Evolutionary conservation across 1,140 invertebrate genomes (phyloP), one percentile per base, ranked within the genome.

Genomic region (Spodoptera frugiperda): DNA sequence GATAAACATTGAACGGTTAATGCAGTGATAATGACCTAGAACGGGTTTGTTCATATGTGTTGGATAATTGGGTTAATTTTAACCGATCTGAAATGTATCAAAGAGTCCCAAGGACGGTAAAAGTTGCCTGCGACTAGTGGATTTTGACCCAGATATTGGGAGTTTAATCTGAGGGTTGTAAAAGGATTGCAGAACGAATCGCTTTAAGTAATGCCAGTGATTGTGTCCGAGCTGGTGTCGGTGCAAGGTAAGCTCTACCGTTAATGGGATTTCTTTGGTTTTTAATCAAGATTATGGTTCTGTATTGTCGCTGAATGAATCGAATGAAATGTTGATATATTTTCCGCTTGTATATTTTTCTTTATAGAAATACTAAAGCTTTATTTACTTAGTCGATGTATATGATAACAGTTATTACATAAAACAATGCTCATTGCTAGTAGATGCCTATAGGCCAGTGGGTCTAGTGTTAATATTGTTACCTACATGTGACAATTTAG

Each of bases 51-150:
- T 12, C 51, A 55, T 39, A 44, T 46, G 53, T 44, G 12, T 33
- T 44, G 33, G 44, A 48, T 61, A 48, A 49, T 59, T 49, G 11
- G 33, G 46, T 72, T 63, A 65, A 63, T 65, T 44, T 71, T 76
- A 76, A 79, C 21, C 30, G 57, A 61, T 77, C 54, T 76, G 70
- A 76, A 79, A 72, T 72, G 55, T 74, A 70, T 76, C 74, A 79
- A 78, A 74, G 77, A 61, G 33, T 65, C 53, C 75, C 71, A 83
- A 83, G 79, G 79, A 71, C 82, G 70, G 82, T 81, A 81, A 83
- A 81, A 83, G 82, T 83, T 76, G 77, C 61, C 11, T n/a, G 33
- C 57, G 51, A 54, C 80, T 65, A 73, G 78, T 77, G 17, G 19
- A 65, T 78, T 77, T 71, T 79, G 78, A 81, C 79, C 79, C 68